Conservation (phyloP, 2,797 vertebrate species). For the Pseudochaenichthys georgianus region DNA sequence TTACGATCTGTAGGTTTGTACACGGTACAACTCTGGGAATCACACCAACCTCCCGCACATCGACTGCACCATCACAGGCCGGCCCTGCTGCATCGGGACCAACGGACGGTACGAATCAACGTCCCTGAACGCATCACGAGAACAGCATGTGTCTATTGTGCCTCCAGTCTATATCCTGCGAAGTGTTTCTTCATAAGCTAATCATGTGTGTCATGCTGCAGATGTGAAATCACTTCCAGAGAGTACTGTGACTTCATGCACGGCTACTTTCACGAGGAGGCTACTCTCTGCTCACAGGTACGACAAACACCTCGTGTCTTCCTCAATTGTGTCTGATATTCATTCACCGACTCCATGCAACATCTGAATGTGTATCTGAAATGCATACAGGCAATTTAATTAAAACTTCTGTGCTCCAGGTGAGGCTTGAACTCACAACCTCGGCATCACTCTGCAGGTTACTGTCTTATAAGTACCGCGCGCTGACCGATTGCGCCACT, state of each 20-base stretch:
- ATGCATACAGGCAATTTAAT: not conserved
- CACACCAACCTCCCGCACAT: conserved; percentile 97
- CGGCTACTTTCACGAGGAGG: conserved; percentile 97
- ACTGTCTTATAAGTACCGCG: too few species aligned
- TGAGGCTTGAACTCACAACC: conserved; percentile 69
- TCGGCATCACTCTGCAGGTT: too few species aligned
- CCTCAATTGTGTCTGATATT: not conserved
- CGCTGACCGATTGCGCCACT: too few species aligned
- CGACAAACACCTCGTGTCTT: not conserved
- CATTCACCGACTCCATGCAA: too few species aligned
- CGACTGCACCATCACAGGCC: conserved; percentile 95
- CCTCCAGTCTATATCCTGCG: not conserved
- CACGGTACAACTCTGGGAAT: conserved; percentile 91
- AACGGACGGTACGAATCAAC: conserved; percentile 91
- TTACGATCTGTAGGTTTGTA: conserved; percentile 87
- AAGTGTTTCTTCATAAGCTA: not conserved
- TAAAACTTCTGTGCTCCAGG: conserved; percentile 37
- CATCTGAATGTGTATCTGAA: not conserved
- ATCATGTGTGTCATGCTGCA: conserved; percentile 55
- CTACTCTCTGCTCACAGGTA: conserved; percentile 97
- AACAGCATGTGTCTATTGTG: not conserved
- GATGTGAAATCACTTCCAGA: conserved; percentile 98
- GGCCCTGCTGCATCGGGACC: conserved; percentile 98
- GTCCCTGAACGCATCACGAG: not conserved
- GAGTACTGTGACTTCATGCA: conserved; percentile 98